Conservation (phyloP, 2,113 vertebrate genomes). For the Columbina picui region DNA sequence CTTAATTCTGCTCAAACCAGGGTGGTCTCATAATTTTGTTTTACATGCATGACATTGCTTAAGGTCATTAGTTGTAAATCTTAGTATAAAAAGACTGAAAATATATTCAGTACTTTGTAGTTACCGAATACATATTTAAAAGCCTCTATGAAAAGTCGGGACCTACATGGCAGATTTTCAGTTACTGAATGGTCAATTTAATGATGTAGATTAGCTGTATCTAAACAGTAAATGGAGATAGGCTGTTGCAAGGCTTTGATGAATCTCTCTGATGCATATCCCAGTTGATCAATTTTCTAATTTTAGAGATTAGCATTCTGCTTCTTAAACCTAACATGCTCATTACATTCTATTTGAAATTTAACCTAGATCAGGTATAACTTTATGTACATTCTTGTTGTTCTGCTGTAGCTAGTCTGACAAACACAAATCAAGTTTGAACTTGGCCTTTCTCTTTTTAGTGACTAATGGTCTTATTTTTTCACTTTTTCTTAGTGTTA, state of each 20-base stretch:
- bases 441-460: constrained; percentile 13
- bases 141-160: constrained; percentile 82
- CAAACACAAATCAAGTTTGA: constrained; percentile 45
- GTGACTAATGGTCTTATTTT: not conserved
- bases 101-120: constrained; percentile 88
- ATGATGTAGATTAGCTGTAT: constrained; percentile 81
- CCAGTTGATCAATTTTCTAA: constrained; percentile 76
- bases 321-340: constrained; percentile 57
- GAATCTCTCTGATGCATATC: constrained; percentile 72
- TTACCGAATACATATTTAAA: constrained; percentile 85
- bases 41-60: constrained; percentile 85
- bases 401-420: not conserved
- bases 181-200: constrained; percentile 81
- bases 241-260: constrained; percentile 73
- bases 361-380: constrained; percentile 17
- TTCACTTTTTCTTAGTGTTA: not conserved
- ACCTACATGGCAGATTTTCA: constrained; percentile 86
- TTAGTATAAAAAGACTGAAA: constrained; percentile 85
- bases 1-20: constrained; percentile 83
- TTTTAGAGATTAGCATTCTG: constrained; percentile 65
- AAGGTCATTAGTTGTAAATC: constrained; percentile 87
- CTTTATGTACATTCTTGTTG: not conserved
- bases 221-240: constrained; percentile 77
- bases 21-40: constrained; percentile 88
- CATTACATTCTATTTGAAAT: constrained; percentile 36